Conservation (phyloP, 53 echinoderm and acorn worm genomes). For the Mesocentrotus franciscanus region DNA sequence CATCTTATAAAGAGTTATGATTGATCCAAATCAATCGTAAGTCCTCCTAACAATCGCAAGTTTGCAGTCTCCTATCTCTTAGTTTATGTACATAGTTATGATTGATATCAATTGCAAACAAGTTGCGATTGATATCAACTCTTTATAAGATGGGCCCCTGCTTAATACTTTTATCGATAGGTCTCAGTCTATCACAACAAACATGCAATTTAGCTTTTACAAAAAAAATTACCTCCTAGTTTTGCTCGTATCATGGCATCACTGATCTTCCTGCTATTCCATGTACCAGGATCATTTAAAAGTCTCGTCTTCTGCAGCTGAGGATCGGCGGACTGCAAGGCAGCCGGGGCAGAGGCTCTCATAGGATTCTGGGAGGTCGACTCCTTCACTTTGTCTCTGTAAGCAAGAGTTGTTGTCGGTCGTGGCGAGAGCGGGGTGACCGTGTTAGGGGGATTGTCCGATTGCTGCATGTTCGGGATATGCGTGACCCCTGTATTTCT, state of each 20-base stretch:
- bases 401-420: constrained; percentile 83
- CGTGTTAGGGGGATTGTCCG: constrained; percentile 89
- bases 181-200: no score
- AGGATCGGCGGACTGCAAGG: constrained; percentile 54
- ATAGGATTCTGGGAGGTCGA: constrained; percentile 41
- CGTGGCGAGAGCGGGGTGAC: constrained; percentile 85
- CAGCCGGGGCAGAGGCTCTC: constrained; percentile 56
- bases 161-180: no score
- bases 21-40: no score
- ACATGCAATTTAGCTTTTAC: not conserved
- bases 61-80: no score
- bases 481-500: constrained; percentile 80
- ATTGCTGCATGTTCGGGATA: constrained; percentile 83
- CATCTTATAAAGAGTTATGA: no score
- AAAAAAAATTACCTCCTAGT: constrained; percentile 81
- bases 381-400: constrained; percentile 75
- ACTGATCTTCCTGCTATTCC: constrained; percentile 90
- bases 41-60: no score
- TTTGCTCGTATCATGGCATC: constrained; percentile 91
- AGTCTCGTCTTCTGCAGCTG: constrained; percentile 73
- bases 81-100: no score
- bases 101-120: no score
- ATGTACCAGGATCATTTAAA: constrained; percentile 90
- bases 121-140: no score
- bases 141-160: no score